Evolutionary conservation across 1,140 invertebrate species (phyloP).

Genomic region (Cydia strobilella): DNA sequence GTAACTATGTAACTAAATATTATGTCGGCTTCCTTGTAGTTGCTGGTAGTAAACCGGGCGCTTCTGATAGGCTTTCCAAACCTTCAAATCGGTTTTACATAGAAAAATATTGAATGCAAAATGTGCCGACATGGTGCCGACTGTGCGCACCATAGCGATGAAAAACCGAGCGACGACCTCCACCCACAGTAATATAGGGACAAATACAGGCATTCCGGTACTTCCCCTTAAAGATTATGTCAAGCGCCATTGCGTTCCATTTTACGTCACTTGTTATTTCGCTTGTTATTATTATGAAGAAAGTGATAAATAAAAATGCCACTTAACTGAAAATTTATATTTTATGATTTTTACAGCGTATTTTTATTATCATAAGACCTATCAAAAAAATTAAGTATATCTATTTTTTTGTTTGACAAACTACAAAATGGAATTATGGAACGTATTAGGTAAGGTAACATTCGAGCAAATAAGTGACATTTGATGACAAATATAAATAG

Average conservation of each 20-base stretch:
- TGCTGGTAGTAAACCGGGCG: not conserved
- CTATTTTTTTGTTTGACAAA: not conserved
- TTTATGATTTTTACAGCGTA: too few species aligned
- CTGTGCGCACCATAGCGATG: not conserved
- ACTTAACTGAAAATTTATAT: too few species aligned
- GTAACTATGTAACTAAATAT: not conserved
- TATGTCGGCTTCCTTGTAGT: not conserved
- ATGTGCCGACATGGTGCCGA: too few species aligned
- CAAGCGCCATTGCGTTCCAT: not conserved
- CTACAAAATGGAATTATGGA: not conserved
- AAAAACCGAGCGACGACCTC: not conserved
- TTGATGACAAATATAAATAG: not conserved
- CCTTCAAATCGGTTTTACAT: not conserved
- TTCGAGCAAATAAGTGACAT: not conserved
- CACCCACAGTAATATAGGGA: not conserved
- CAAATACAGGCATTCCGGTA: slow-evolving; percentile 5
- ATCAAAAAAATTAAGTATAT: not conserved
- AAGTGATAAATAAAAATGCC: not conserved
- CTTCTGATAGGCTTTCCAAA: too few species aligned
- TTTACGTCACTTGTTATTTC: not conserved
- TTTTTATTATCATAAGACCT: not conserved
- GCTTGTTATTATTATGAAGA: not conserved
- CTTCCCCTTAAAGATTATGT: slow-evolving; percentile 6
- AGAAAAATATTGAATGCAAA: too few species aligned
- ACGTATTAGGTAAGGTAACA: not conserved